Evolutionary conservation across 1,140 invertebrate species (phyloP).

Genomic region (Nebria ingens): DNA sequence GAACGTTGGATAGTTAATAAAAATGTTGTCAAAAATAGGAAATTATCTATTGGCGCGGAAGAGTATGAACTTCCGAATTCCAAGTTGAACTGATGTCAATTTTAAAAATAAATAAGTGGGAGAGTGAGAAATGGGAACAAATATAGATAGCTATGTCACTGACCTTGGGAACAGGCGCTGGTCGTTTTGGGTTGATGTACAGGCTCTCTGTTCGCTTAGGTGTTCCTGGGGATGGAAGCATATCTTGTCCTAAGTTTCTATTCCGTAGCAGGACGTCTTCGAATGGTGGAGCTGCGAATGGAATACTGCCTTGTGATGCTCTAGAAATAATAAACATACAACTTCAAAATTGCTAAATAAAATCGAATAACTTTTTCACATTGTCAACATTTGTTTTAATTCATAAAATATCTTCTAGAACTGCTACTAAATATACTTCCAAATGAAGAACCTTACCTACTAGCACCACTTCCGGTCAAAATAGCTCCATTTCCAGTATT

Average conservation of each 20-base stretch:
- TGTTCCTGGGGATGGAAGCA: slow-evolving; percentile 70
- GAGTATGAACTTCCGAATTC: not conserved
- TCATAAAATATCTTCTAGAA: too few species aligned
- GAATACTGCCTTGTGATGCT: not conserved
- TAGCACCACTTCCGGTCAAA: slow-evolving; percentile 29
- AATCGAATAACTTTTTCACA: too few species aligned
- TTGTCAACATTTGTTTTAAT: too few species aligned
- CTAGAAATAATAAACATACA: too few species aligned
- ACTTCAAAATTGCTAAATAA: too few species aligned
- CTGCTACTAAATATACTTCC: too few species aligned
- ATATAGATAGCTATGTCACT: slow-evolving; percentile 13
- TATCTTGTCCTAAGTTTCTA: slow-evolving; percentile 72
- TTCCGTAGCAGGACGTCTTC: slow-evolving; percentile 71
- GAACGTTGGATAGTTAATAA: too few species aligned
- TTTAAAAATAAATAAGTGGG: not conserved
- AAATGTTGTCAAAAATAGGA: too few species aligned
- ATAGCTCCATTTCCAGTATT: slow-evolving; percentile 20
- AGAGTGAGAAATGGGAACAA: not conserved
- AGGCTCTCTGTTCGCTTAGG: slow-evolving; percentile 83
- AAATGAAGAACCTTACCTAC: slow-evolving; percentile 13
- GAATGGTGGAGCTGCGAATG: slow-evolving; percentile 45
- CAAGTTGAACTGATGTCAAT: not conserved
- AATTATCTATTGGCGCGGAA: not conserved
- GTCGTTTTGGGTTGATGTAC: slow-evolving; percentile 43
- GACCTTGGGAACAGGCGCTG: slow-evolving; percentile 23